Base-by-base conservation (phyloP, 2,797 vertebrate species). In the Galaxias olidus region DNA sequence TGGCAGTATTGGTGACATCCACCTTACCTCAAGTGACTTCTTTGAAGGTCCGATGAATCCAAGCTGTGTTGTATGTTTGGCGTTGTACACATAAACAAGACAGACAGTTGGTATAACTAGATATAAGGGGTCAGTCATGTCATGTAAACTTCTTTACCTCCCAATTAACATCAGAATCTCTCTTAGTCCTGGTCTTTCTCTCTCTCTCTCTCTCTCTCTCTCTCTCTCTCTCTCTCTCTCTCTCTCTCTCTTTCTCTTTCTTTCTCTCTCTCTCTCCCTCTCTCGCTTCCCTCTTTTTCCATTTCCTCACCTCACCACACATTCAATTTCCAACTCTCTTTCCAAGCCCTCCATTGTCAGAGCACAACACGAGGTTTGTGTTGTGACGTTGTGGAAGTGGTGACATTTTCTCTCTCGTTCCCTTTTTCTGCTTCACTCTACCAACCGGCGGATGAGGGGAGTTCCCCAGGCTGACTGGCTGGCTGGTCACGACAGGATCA, bases 141-240 rank as follows among this genome's bases (percentile, higher is more conserved):
- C n/a, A 46, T 60, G 19, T 41, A 12, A 17, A 9, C 7, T 30
- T 42, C 61, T 44, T 11, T 18, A 10, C 45, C n/a, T n/a, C 4
- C 41, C 30, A 41, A 12, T 42, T 12, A 12, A 14, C 46, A 13
- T 44, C 12, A 20, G 42, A 17, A 8, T 46, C 10, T 61, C 44
- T n/a, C n/a, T 68, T 20, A 49, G 1, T 62, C 13, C 43, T 13
- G 20, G 6, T 52, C 52, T 61, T 53, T 68, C 59, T 55, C 43
- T 17, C n/a, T 60, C 41, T 56, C 41, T 52, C 42, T 41, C 20
- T 52, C 30, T 15, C 20, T 13, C 14, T 53, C 8, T 42, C 61
- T 14, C 13, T 17, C 13, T 17, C 5, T 19, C 19, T 51, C 40
- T 42, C 11, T 30, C 20, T 1, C 59, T 40, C 19, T 12, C 20